These are phyloP conservation scores for Xestia sexstrigata DNA, from an alignment of 2,888 invertebrate genomes.

Conservation along the genomic window DNA sequence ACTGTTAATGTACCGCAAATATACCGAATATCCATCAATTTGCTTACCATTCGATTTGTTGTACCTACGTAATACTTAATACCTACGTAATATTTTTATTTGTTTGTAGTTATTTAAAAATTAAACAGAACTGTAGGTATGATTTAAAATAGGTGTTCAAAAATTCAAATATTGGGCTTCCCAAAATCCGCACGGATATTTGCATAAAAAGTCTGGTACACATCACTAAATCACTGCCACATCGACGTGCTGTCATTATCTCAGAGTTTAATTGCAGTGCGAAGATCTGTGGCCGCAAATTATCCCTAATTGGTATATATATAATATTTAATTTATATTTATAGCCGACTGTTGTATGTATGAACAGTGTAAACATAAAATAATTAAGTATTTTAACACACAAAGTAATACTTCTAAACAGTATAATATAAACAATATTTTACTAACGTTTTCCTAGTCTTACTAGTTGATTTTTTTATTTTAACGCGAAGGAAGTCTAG, in stretches of 20 bases:
- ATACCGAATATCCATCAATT: neutral
- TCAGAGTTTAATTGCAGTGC: slow-evolving; percentile 39
- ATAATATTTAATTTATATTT: neutral
- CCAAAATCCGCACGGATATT: slow-evolving; percentile 18
- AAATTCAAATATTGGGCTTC: neutral
- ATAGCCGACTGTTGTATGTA: neutral
- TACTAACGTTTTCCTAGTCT: neutral
- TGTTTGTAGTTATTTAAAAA: neutral
- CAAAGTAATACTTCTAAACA: neutral
- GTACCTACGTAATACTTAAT: neutral
- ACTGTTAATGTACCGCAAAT: neutral
- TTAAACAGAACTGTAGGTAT: neutral
- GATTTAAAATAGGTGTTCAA: neutral
- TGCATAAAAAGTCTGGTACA: neutral
- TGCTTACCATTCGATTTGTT: slow-evolving; percentile 6
- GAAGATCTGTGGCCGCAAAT: slow-evolving; percentile 42
- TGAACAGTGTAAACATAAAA: neutral
- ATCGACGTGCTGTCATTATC: slow-evolving; percentile 39
- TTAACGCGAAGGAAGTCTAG: neutral
- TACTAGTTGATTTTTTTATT: neutral
- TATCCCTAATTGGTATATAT: slow-evolving; percentile 30
- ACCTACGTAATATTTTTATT: neutral
- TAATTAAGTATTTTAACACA: neutral
- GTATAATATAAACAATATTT: neutral
- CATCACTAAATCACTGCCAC: slow-evolving; percentile 24